Base-by-base conservation (phyloP, 2,888 invertebrate species). In the Labia minor region DNA sequence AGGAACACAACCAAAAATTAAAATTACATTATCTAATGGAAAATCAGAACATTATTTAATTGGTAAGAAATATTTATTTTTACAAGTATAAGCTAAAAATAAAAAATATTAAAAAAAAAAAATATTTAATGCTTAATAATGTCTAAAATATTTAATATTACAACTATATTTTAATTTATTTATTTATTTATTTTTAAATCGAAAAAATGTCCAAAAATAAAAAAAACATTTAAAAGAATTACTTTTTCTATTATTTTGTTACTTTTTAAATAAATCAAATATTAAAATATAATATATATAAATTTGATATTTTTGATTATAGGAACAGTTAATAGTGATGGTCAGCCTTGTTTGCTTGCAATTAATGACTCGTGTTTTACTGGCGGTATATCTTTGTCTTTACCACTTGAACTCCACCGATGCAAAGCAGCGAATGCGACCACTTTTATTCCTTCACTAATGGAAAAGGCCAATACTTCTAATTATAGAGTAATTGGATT, bases 1-100 rank as follows among this genome's bases (percentile, higher is more conserved):
- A 72, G 4, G 72, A 69, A 1, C 21, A 61, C 16, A 61, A 62
- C 20, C 37, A 49, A 49, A 14, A 16, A 49, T 49, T 10, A 49
- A 49, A 49, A 49, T 49, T 3, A 49, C 49, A 49, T n/a, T 49
- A n/a, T 11, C 49, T 14, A 14, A 49, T 16, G 16, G 3, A 3
- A 49, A 49, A 16, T 10, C 49, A 49, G 49, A 49, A 49, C 49
- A 49, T 16, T 49, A 4, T 16, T 14, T 49, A 16, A 49, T 16
- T 8, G 49, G 49, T 49, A 49, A 49, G 14, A 49, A 49, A 8
- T 33, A 6, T 8, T 33, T 33, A 33, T 33, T n/a, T n/a, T n/a
- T n/a, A n/a, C n/a, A n/a, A n/a, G n/a, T n/a, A n/a, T n/a, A n/a
- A n/a, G n/a, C n/a, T n/a, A n/a, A n/a, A n/a, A n/a, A n/a, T n/a